A percentile compares a stretch with the other conserved stretches of the same genome.
Conservation (phyloP, 1,140 invertebrate species). For the Solen grandis region DNA sequence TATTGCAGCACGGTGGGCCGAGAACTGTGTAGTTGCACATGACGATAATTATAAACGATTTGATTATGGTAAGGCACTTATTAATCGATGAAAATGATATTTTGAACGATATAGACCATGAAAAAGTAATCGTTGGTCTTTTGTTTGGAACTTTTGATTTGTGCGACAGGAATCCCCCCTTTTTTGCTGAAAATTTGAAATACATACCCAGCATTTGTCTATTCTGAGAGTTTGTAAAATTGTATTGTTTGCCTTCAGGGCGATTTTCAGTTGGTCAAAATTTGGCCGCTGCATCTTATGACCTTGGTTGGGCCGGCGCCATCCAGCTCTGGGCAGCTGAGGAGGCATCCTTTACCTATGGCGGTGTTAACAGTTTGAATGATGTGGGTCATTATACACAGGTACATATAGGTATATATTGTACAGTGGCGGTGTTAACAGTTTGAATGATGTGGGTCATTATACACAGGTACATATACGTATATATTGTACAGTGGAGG, state of each 20-base stretch:
- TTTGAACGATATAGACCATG: too few relatives aligned
- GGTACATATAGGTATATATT: too few relatives aligned
- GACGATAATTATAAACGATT: conserved; percentile 33
- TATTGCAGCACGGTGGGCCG: conserved; percentile 48
- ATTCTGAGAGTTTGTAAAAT: too few relatives aligned
- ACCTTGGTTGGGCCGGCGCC: conserved; percentile 3
- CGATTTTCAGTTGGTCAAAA: conserved; percentile 43
- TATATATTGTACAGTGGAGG: too few relatives aligned
- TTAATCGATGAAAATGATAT: neutral
- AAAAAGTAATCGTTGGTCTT: too few relatives aligned
- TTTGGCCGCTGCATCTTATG: conserved; percentile 8
- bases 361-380: neutral
- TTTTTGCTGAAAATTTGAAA: too few relatives aligned
- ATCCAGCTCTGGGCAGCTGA: conserved; percentile 27
- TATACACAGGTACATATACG: conserved; percentile 55
- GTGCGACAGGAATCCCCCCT: too few relatives aligned
- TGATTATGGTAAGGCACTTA: conserved; percentile 28
- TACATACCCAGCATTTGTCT: too few relatives aligned
- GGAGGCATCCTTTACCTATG: conserved; percentile 30
- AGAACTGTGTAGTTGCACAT: conserved; percentile 39
- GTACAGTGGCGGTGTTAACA: neutral
- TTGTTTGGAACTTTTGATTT: too few relatives aligned
- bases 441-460: conserved; percentile 20
- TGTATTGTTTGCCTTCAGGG: too few relatives aligned
- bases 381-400: conserved; percentile 46